Base-by-base conservation (phyloP, 2,888 invertebrate species). In the Epistrophe eligans region DNA sequence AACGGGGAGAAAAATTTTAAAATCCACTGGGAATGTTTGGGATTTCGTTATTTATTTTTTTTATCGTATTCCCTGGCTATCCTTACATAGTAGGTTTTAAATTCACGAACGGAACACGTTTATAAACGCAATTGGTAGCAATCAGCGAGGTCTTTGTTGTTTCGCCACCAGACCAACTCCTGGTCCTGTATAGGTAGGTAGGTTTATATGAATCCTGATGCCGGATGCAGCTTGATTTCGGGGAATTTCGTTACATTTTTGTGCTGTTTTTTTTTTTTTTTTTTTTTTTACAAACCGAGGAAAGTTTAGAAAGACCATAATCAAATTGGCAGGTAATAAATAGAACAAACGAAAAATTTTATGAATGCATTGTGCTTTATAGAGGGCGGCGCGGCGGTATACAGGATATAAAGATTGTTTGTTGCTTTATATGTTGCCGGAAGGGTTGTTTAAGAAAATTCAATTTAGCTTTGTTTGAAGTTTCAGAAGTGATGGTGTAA, bases 251-350 rank as follows among this genome's bases (percentile, higher is more conserved):
- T 74, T 79, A 64, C 84, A 60, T 66, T 35, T 76, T 50, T 55
- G 50, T 45, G 28, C 11, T 45, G 24, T 15, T 52, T 45, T 17
- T 28, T 28, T 15, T 72, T 77, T 71, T 48, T 43, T 40, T 70
- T 38, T 35, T 32, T 28, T 13, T 32, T 15, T 6, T 2, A 24
- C 15, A n/a, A 64, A n/a, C 5, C 28, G 28, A 35, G 7, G n/a
- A 35, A 19, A 48, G 60, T 50, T 67, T 79, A 28, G 73, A 6
- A 64, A 70, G 48, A 62, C 62, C 62, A 79, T 84, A 84, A 74
- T 79, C 83, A 84, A 74, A 84, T 84, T 84, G 74, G 74, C 79
- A 84, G 79, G 84, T 84, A 84, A 74, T 84, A 79, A 79, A 84
- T 84, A 66, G 79, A 84, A 84, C 79, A 84, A 79, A 84, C 79